Conservation (phyloP, 1,140 invertebrate species). For the Cyclina sinensis region DNA sequence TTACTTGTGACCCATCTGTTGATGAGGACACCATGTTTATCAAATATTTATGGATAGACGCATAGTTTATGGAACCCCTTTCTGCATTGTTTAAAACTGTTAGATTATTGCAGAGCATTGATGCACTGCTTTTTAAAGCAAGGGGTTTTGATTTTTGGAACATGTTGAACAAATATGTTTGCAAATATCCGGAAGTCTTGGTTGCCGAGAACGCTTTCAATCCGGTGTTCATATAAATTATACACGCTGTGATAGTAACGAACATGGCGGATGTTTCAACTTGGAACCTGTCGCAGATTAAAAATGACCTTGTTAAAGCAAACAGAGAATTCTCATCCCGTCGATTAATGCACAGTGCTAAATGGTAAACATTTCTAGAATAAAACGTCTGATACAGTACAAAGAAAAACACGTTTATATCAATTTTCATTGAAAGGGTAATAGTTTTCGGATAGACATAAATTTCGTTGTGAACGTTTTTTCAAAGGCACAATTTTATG, state of each 20-base stretch:
- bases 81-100: conserved; percentile 77
- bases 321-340: conserved; percentile 91
- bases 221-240: background rate
- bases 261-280: conserved; percentile 80
- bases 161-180: conserved; percentile 68
- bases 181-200: conserved; percentile 64
- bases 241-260: background rate
- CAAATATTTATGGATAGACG: conserved; percentile 83
- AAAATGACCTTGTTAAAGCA: conserved; percentile 90
- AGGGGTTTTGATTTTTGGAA: conserved; percentile 84
- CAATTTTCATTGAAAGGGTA: too few species aligned
- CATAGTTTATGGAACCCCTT: conserved; percentile 81
- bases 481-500: too few species aligned
- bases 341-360: conserved; percentile 91
- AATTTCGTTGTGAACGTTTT: too few species aligned
- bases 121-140: conserved; percentile 82
- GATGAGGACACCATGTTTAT: conserved; percentile 82
- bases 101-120: conserved; percentile 83
- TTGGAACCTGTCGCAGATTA: conserved; percentile 86
- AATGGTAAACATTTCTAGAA: conserved; percentile 92
- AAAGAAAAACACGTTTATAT: too few species aligned
- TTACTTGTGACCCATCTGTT: conserved; percentile 81
- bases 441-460: too few species aligned
- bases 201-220: conserved; percentile 77
- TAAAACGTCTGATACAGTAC: too few species aligned